phyloP scores from a whole-genome alignment of 1,140 invertebrate genomes.

The Trypoxylus dichotomus region DNA sequence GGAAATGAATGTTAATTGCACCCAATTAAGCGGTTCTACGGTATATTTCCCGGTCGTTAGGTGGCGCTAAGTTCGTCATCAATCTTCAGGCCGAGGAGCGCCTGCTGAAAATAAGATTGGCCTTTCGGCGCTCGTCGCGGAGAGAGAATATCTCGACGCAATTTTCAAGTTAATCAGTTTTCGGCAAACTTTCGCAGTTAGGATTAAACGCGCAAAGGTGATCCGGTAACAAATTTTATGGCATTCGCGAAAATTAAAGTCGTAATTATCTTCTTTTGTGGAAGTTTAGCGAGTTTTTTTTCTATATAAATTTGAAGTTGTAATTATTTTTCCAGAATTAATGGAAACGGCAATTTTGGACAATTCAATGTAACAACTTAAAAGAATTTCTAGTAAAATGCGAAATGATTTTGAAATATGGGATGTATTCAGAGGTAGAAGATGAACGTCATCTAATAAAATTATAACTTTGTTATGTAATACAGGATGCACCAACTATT shows the following conservation, averaged over 20 bases:
- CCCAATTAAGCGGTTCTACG: neutral
- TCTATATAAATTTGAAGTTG: neutral
- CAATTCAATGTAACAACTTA: neutral
- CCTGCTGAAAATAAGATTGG: neutral
- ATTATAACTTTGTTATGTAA: no score
- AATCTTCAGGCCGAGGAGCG: neutral
- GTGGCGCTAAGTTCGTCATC: neutral
- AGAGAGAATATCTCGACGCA: neutral
- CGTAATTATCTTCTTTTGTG: neutral
- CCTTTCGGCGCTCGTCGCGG: neutral
- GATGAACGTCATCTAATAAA: no score
- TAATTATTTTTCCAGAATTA: neutral
- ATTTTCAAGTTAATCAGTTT: slow-evolving; percentile 16
- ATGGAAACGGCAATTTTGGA: neutral
- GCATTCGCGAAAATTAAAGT: neutral
- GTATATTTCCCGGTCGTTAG: slow-evolving; percentile 16
- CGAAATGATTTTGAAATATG: no score
- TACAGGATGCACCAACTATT: no score
- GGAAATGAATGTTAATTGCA: slow-evolving; percentile 14
- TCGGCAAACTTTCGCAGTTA: slow-evolving; percentile 9
- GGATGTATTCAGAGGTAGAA: no score
- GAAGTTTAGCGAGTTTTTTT: neutral
- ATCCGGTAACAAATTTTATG: neutral
- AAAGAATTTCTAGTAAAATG: no score
- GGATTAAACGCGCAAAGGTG: slow-evolving; percentile 4